Percentiles rank a stretch among this genome's conserved stretches.
These are phyloP conservation scores for Cephus spinipes DNA, from an alignment of 2,888 invertebrate genomes.

Conservation along the genomic window DNA sequence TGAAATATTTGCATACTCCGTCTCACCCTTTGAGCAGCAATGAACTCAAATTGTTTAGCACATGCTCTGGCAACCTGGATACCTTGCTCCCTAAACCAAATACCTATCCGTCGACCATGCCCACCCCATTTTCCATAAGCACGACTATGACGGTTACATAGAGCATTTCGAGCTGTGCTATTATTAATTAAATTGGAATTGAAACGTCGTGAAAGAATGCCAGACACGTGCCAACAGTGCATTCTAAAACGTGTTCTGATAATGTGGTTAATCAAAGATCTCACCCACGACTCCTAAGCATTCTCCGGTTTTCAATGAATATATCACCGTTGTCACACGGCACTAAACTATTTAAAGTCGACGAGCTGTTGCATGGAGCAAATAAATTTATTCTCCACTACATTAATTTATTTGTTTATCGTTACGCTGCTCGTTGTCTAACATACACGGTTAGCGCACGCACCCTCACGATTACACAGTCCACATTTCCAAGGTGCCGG, in stretches of 20 bases:
- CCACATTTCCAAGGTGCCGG: background rate
- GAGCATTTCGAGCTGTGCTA: conserved; percentile 14
- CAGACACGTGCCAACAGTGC: conserved; percentile 18
- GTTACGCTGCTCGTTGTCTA: background rate
- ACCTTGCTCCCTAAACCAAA: conserved; percentile 54
- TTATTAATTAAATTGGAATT: conserved; percentile 14
- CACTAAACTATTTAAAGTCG: background rate
- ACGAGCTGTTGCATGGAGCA: background rate
- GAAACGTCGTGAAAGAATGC: conserved; percentile 11
- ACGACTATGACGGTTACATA: conserved; percentile 22
- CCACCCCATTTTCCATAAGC: conserved; percentile 40
- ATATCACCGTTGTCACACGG: background rate
- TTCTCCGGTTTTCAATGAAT: background rate
- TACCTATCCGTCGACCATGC: conserved; percentile 41
- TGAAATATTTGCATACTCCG: conserved; percentile 75
- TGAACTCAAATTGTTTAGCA: conserved; percentile 57
- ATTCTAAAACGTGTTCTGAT: conserved; percentile 2
- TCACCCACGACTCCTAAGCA: background rate
- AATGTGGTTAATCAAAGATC: background rate
- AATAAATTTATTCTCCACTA: background rate
- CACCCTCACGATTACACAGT: background rate
- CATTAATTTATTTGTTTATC: background rate
- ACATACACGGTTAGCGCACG: background rate
- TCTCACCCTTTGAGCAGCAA: conserved; percentile 72
- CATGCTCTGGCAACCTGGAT: conserved; percentile 48